phyloP scores from a whole-genome alignment of 2,113 vertebrate species.

The Lamprotornis superbus region DNA sequence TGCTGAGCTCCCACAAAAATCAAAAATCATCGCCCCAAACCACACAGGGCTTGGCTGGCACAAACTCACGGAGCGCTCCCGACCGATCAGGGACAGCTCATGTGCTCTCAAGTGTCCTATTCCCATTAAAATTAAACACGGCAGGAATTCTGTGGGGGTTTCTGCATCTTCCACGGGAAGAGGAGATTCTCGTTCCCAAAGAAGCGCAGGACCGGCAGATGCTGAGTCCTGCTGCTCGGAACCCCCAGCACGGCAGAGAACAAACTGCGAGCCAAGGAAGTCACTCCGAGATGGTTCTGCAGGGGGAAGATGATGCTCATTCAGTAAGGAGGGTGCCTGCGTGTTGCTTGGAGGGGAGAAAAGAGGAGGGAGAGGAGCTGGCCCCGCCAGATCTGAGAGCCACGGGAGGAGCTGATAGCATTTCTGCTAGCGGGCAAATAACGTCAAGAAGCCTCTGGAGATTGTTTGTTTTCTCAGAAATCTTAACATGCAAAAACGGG shows the following conservation, averaged over 20 bases:
- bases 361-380: background rate
- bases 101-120: background rate
- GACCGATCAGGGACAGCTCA: fast-evolving
- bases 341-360: background rate
- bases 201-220: background rate
- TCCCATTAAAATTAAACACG: background rate
- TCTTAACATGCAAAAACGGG: background rate
- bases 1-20: background rate
- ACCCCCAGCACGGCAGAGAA: background rate
- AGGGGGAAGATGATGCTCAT: background rate
- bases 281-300: background rate
- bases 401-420: background rate
- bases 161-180: background rate
- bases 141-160: background rate
- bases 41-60: background rate
- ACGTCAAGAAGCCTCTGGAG: conserved; percentile 1
- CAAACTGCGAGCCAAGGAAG: background rate
- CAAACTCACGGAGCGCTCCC: background rate
- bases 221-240: background rate
- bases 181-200: background rate
- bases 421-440: conserved; percentile 27
- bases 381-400: background rate
- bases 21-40: background rate
- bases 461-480: conserved; percentile 18
- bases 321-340: background rate